Conservation (phyloP, 2,888 invertebrate species). For the Stegophylla sp. region DNA sequence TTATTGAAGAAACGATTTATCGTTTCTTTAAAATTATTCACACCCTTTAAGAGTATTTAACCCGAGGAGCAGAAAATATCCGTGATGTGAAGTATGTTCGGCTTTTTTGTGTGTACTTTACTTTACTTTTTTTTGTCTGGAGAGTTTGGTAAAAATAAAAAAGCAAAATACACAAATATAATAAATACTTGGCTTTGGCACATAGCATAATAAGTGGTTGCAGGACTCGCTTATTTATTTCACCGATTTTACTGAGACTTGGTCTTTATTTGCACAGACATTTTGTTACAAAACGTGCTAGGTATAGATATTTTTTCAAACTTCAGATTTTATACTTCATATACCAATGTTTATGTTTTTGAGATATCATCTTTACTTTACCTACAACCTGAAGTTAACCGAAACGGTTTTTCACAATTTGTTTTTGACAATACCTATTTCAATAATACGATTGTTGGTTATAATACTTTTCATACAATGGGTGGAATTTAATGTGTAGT, state of each 20-base stretch:
- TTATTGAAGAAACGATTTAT: too few species aligned
- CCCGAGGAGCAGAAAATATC: too few species aligned
- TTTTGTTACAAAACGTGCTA: conserved; percentile 59
- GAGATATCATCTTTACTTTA: not conserved
- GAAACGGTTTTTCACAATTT: conserved; percentile 60
- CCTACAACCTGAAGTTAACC: conserved; percentile 40
- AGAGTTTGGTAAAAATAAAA: conserved; percentile 23
- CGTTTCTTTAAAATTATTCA: too few species aligned
- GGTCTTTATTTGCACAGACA: conserved; percentile 58
- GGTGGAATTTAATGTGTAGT: conserved; percentile 61
- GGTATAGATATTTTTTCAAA: conserved; percentile 52
- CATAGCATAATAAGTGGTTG: conserved; percentile 55
- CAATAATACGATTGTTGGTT: conserved; percentile 61
- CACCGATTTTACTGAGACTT: conserved; percentile 51
- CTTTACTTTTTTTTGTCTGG: too few species aligned
- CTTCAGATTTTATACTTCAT: conserved; percentile 53
- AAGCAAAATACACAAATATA: conserved; percentile 37
- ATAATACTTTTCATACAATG: conserved; percentile 62
- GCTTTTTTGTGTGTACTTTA: too few species aligned
- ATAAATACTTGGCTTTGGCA: conserved; percentile 28
- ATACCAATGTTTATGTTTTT: conserved; percentile 12
- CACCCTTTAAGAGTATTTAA: too few species aligned
- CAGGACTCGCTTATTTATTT: conserved; percentile 60
- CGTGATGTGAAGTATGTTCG: too few species aligned
- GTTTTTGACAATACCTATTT: conserved; percentile 61